A percentile compares a stretch with the other conserved stretches of the same genome.
Evolutionary conservation across 2,113 vertebrate species (phyloP).

Genomic region (Ceuthmochares aereus): DNA sequence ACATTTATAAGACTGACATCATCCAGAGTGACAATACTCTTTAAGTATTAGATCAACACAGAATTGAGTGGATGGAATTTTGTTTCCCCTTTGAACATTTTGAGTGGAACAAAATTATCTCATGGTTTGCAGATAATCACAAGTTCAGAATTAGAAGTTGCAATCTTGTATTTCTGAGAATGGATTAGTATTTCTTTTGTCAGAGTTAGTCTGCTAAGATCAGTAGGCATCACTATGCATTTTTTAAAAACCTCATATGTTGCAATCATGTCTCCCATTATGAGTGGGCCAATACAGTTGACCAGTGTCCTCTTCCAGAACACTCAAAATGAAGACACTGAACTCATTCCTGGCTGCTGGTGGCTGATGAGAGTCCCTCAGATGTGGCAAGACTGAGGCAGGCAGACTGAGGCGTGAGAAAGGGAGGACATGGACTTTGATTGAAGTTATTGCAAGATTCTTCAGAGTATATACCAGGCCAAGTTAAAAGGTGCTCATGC

Average conservation of each 20-base stretch:
- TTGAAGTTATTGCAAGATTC: not conserved
- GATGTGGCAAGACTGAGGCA: not conserved
- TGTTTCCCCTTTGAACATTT: not conserved
- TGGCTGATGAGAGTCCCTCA: not conserved
- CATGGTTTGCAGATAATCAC: not conserved
- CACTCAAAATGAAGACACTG: not conserved
- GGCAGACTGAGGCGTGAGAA: not conserved
- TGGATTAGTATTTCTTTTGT: not conserved
- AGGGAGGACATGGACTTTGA: not conserved
- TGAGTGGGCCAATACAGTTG: not conserved
- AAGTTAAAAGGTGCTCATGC: not conserved
- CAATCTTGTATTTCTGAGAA: not conserved
- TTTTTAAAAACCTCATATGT: not conserved
- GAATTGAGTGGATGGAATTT: accelerated
- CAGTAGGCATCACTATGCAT: not conserved
- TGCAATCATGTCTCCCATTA: not conserved
- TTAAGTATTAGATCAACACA: not conserved
- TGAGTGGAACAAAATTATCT: not conserved
- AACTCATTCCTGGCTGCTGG: not conserved
- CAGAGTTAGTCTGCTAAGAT: not conserved
- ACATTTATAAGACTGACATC: not conserved
- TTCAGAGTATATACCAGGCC: not conserved
- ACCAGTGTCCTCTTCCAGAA: not conserved
- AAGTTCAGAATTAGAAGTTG: not conserved
- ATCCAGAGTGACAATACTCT: not conserved